Conservation (phyloP, 2,888 invertebrate species). For the Ormyrus rosae region DNA sequence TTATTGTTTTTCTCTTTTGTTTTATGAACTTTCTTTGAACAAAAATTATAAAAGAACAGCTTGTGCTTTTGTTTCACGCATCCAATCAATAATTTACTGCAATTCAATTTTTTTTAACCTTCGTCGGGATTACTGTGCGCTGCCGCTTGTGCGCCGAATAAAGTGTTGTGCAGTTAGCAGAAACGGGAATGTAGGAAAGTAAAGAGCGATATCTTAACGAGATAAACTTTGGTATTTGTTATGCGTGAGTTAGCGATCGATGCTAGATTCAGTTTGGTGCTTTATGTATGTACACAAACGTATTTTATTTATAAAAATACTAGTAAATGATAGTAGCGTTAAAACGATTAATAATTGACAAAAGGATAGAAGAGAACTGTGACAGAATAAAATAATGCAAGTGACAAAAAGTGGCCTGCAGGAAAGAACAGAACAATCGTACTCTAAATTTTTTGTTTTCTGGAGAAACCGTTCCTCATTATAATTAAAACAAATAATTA, state of each 20-base stretch:
- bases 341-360: conserved; percentile 50
- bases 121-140: conserved; percentile 32
- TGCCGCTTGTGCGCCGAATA: conserved; percentile 46
- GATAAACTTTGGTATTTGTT: conserved; percentile 75
- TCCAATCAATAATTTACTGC: conserved; percentile 44
- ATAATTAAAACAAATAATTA: conserved; percentile 2
- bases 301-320: conserved; percentile 57
- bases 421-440: conserved; percentile 33
- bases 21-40: conserved; percentile 36
- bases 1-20: conserved; percentile 36
- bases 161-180: conserved; percentile 49
- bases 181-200: conserved; percentile 64
- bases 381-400: conserved; percentile 28
- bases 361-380: conserved; percentile 15
- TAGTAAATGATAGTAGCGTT: conserved; percentile 53
- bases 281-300: conserved; percentile 52
- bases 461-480: conserved; percentile 35
- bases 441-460: conserved; percentile 15
- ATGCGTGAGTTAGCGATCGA: conserved; percentile 67
- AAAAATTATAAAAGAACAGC: conserved; percentile 45
- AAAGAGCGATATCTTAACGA: conserved; percentile 68
- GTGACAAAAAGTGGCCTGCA: conserved; percentile 24
- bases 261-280: conserved; percentile 57
- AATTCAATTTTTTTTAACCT: conserved; percentile 48
- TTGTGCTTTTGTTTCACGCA: conserved; percentile 46